phyloP scores from a whole-genome alignment of 2,888 invertebrate genomes.

The Clanis bilineata region DNA sequence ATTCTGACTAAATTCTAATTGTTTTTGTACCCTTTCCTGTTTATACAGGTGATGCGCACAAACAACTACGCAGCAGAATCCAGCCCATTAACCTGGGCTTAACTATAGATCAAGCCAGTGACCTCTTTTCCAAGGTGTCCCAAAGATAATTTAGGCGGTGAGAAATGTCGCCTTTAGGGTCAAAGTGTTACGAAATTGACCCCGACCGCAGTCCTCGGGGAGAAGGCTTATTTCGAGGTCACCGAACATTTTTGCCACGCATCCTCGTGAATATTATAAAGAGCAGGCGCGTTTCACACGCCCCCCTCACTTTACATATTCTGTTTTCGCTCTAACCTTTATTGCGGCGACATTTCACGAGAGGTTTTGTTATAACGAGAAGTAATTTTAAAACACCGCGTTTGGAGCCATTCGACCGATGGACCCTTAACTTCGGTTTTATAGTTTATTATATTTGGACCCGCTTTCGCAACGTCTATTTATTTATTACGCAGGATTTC shows the following conservation, averaged over 20 bases:
- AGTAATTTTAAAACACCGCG: not conserved
- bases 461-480: not conserved
- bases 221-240: constrained; percentile 59
- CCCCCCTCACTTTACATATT: constrained; percentile 56
- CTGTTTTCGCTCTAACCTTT: constrained; percentile 51
- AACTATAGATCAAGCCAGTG: constrained; percentile 61
- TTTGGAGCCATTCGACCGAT: not conserved
- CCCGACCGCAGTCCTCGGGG: constrained; percentile 49
- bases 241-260: constrained; percentile 56
- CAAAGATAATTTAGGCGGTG: constrained; percentile 64
- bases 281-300: constrained; percentile 58
- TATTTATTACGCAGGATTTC: constrained; percentile 15
- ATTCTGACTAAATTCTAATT: not conserved
- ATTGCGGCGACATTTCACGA: constrained; percentile 36
- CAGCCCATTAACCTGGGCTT: constrained; percentile 58
- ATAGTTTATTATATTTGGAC: not conserved
- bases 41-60: constrained; percentile 10
- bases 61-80: constrained; percentile 39
- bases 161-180: constrained; percentile 54
- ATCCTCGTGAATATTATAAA: constrained; percentile 64
- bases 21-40: not conserved
- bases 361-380: constrained; percentile 24
- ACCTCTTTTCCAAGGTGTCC: constrained; percentile 62
- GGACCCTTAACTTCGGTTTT: not conserved
- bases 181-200: constrained; percentile 65